These are phyloP conservation scores for Pogonophryne albipinna DNA, from an alignment of 2,797 vertebrate species.

Conservation along the genomic window DNA sequence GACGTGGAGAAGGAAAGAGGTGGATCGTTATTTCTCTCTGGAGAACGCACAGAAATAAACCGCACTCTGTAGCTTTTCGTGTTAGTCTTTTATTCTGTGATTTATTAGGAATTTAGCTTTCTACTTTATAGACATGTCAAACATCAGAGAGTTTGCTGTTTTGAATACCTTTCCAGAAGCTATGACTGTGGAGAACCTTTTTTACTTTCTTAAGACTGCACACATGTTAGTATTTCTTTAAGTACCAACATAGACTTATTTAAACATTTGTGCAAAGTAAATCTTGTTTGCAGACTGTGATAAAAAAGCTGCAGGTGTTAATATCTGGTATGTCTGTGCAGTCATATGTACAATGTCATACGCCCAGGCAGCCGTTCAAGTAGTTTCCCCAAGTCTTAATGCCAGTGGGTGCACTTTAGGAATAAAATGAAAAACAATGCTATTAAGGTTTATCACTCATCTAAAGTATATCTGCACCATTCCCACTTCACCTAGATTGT, in stretches of 20 bases:
- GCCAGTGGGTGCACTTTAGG: constrained; percentile 4
- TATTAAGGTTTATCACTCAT: constrained; percentile 3
- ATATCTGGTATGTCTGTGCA: constrained; percentile 11
- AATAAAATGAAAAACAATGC: not conserved
- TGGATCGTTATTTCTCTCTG: constrained; percentile 57
- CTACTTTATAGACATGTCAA: constrained; percentile 13
- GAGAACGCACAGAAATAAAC: constrained; percentile 37
- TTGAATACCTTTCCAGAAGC: constrained; percentile 17
- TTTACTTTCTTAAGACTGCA: constrained; percentile 44
- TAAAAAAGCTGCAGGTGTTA: constrained; percentile 27
- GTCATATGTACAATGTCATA: not conserved
- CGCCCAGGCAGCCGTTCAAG: constrained; percentile 5
- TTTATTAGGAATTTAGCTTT: constrained; percentile 23
- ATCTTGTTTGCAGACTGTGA: constrained; percentile 42
- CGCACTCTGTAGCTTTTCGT: constrained; percentile 25
- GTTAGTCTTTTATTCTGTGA: constrained; percentile 30
- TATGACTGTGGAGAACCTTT: constrained; percentile 25
- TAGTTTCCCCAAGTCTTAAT: not conserved
- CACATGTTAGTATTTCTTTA: constrained; percentile 39
- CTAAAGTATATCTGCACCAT: not conserved
- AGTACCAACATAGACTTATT: constrained; percentile 34
- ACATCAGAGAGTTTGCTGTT: constrained; percentile 18
- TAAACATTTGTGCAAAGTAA: constrained; percentile 34
- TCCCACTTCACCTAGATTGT: not conserved
- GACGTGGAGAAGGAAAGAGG: constrained; percentile 53